Evolutionary conservation across 1,140 invertebrate genomes (phyloP).

Genomic region (Cyclina sinensis): DNA sequence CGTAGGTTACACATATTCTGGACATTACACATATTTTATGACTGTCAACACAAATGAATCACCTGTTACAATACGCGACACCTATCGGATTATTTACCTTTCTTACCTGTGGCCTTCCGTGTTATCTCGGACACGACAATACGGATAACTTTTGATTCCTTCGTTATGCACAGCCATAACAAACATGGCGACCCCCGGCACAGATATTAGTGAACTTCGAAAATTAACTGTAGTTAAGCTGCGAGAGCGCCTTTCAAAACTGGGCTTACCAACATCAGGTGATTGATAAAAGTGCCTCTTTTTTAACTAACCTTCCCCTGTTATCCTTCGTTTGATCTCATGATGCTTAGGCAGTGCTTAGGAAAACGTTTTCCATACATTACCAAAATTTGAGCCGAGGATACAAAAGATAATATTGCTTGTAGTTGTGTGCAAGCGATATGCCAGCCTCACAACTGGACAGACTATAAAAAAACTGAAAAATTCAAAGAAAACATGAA

Average conservation of each 20-base stretch:
- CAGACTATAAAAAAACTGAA: too few species aligned
- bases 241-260: conserved; percentile 73
- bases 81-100: conserved; percentile 22
- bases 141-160: neutral
- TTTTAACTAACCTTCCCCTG: neutral
- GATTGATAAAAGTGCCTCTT: conserved; percentile 21
- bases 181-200: conserved; percentile 60
- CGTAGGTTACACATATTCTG: neutral
- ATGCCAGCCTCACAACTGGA: too few species aligned
- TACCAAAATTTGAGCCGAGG: too few species aligned
- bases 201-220: conserved; percentile 50
- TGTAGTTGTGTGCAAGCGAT: too few species aligned
- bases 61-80: neutral
- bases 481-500: too few species aligned
- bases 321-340: neutral
- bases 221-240: conserved; percentile 83
- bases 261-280: conserved; percentile 77
- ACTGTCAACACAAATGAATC: conserved; percentile 17
- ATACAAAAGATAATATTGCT: too few species aligned
- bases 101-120: neutral
- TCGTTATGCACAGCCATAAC: conserved; percentile 16
- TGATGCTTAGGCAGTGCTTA: neutral
- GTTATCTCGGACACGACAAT: neutral
- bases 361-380: neutral
- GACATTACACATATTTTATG: neutral